A percentile compares a stretch with the other conserved stretches of the same genome.
phyloP scores from a whole-genome alignment of 2,888 invertebrate species.

The Drosophila dives region DNA sequence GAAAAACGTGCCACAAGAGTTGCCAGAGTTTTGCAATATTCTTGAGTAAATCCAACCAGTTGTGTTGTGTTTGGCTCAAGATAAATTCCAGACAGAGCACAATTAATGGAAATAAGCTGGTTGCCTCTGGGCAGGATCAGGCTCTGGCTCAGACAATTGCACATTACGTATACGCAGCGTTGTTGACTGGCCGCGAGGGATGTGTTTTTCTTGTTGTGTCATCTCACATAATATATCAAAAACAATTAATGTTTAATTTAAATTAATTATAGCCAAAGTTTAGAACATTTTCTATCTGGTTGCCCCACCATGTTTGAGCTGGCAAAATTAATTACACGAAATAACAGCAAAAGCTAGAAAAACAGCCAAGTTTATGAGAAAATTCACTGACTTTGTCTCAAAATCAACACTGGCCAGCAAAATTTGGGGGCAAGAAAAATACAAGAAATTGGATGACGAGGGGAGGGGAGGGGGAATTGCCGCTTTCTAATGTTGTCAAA shows the following conservation, averaged over 20 bases:
- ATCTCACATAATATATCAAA: slow-evolving; percentile 54
- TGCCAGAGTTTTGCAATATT: slow-evolving; percentile 12
- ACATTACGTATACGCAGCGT: slow-evolving; percentile 46
- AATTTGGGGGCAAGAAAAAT: slow-evolving; percentile 28
- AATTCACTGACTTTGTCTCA: slow-evolving; percentile 37
- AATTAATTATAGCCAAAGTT: slow-evolving; percentile 63
- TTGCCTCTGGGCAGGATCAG: neutral
- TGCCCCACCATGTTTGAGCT: slow-evolving; percentile 27
- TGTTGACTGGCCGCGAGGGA: slow-evolving; percentile 9
- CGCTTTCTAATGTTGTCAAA: slow-evolving; percentile 48
- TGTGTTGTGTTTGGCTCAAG: slow-evolving; percentile 3
- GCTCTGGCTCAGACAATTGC: slow-evolving; percentile 4
- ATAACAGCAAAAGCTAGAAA: slow-evolving; percentile 44
- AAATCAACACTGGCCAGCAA: slow-evolving; percentile 56
- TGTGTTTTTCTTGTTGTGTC: slow-evolving; percentile 1
- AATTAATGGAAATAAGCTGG: slow-evolving; percentile 40
- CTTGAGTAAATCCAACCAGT: slow-evolving; percentile 17
- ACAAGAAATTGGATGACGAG: neutral
- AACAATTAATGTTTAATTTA: slow-evolving; percentile 69
- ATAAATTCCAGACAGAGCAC: slow-evolving; percentile 11
- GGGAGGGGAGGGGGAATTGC: neutral
- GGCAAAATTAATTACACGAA: slow-evolving; percentile 69
- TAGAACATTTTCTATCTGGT: slow-evolving; percentile 30
- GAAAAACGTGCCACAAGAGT: slow-evolving; percentile 2
- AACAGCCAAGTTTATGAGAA: slow-evolving; percentile 34